These are phyloP conservation scores for Onychorhynchus coronatus DNA, from an alignment of 2,113 vertebrate species.

Conservation along the genomic window DNA sequence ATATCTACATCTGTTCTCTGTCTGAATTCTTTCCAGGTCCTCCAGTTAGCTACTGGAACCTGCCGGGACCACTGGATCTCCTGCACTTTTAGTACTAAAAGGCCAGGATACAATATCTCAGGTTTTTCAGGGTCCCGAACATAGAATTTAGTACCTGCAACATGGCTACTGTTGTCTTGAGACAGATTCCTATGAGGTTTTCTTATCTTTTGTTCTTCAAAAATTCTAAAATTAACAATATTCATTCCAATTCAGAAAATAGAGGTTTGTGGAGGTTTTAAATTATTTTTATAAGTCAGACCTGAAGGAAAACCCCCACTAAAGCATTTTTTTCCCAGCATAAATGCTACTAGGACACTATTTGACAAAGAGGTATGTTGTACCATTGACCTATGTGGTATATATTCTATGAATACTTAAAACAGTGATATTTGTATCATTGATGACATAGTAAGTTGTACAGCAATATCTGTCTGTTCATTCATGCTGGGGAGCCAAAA, in stretches of 20 bases:
- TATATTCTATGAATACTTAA: background rate
- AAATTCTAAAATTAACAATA: background rate
- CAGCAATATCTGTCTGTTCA: background rate
- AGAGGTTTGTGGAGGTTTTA: fast-evolving
- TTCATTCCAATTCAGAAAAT: background rate
- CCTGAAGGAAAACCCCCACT: background rate
- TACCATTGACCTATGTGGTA: background rate
- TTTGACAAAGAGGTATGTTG: background rate
- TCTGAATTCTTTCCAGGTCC: background rate
- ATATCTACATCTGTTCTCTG: background rate
- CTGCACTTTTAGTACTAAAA: background rate
- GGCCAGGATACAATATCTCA: background rate
- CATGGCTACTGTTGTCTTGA: background rate
- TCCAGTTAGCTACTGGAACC: fast-evolving
- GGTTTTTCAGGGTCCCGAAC: background rate
- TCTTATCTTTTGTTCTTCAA: background rate
- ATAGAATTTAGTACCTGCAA: background rate
- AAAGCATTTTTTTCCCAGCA: background rate
- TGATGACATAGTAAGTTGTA: background rate
- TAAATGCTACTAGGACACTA: background rate
- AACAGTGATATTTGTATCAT: background rate
- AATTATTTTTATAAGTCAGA: background rate
- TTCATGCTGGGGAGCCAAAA: background rate
- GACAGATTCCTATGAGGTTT: background rate
- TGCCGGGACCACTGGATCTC: background rate